Evolutionary conservation across 2,888 invertebrate species (phyloP).

Genomic region (Autographa gamma): DNA sequence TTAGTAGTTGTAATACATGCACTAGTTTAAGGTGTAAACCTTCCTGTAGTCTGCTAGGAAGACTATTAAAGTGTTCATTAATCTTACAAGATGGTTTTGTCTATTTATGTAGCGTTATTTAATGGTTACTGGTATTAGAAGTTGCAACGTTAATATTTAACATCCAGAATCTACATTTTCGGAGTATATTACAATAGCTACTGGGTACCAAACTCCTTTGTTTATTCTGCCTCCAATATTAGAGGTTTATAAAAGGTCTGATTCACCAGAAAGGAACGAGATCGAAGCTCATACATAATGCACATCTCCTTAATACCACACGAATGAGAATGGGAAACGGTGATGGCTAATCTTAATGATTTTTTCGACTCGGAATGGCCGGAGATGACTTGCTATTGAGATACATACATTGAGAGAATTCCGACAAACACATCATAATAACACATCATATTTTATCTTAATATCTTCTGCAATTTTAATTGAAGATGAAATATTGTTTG

Average conservation of each 20-base stretch:
- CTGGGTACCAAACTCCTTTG: not conserved
- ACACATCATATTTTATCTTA: slow-evolving; percentile 12
- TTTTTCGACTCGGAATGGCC: slow-evolving; percentile 20
- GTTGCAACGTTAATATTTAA: not conserved
- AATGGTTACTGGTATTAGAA: not conserved
- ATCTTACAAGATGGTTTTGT: slow-evolving; percentile 3
- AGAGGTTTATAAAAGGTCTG: not conserved
- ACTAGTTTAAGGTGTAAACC: slow-evolving; percentile 9
- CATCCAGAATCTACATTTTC: not conserved
- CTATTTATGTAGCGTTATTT: not conserved
- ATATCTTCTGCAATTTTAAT: slow-evolving; percentile 1
- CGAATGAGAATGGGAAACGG: slow-evolving; percentile 45
- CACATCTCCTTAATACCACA: slow-evolving; percentile 28
- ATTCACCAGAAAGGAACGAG: slow-evolving; percentile 13
- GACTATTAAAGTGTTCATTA: slow-evolving; percentile 25
- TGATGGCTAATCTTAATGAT: slow-evolving; percentile 43
- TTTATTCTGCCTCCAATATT: not conserved
- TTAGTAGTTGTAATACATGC: slow-evolving; percentile 15
- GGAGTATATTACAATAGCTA: not conserved
- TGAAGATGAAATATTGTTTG: slow-evolving; percentile 11
- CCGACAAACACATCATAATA: slow-evolving; percentile 13
- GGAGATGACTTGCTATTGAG: slow-evolving; percentile 49
- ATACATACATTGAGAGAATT: slow-evolving; percentile 20
- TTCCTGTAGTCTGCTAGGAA: slow-evolving; percentile 10
- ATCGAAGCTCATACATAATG: slow-evolving; percentile 22